Percentiles rank a stretch among this genome's conserved stretches.
Evolutionary conservation across 2,797 vertebrate species (phyloP).

Genomic region (Eulemur rubriventer): DNA sequence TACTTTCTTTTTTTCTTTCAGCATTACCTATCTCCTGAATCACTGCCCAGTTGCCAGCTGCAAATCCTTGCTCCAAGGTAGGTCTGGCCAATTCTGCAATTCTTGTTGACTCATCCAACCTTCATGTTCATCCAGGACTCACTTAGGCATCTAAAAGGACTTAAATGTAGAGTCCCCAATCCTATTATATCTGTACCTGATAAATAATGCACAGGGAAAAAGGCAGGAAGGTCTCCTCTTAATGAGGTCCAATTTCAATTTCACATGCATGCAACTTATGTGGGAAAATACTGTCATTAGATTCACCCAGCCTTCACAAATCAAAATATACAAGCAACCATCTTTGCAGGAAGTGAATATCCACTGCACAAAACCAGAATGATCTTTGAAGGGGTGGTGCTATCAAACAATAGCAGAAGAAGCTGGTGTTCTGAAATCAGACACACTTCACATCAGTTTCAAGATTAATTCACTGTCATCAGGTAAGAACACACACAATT

Average conservation of each 20-base stretch:
- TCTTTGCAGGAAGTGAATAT: neutral
- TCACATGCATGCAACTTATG: neutral
- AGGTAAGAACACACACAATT: neutral
- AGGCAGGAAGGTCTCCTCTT: neutral
- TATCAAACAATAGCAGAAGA: neutral
- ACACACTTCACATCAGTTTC: neutral
- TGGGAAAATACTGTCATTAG: neutral
- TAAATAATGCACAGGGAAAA: neutral
- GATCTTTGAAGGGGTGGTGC: neutral
- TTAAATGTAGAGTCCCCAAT: neutral
- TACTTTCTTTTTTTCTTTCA: neutral
- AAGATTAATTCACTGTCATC: neutral
- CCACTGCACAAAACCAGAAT: neutral
- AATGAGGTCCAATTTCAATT: neutral
- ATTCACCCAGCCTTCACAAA: neutral
- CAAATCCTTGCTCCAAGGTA: neutral
- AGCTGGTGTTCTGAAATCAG: neutral
- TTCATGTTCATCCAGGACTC: neutral
- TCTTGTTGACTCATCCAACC: conserved; percentile 7
- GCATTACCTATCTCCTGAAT: conserved; percentile 5
- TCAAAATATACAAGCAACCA: neutral
- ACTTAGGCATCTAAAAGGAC: neutral
- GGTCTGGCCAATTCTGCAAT: conserved; percentile 14
- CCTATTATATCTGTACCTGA: neutral
- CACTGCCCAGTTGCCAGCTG: conserved; percentile 37